phyloP scores from a whole-genome alignment of 2,888 invertebrate species.

The Junonia oenone region DNA sequence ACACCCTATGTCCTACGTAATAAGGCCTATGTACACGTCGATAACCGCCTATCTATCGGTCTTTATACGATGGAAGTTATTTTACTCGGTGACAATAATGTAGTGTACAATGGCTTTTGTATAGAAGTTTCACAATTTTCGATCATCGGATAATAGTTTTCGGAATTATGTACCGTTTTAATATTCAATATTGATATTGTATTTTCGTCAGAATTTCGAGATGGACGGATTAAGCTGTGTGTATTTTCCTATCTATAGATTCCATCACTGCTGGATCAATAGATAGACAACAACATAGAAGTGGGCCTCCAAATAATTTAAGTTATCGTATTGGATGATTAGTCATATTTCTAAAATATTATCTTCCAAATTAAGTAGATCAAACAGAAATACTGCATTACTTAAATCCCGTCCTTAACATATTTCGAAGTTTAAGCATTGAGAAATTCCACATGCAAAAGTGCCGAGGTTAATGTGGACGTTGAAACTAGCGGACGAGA shows the following conservation, averaged over 20 bases:
- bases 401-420: constrained; percentile 14
- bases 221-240: no score
- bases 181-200: neutral
- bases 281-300: no score
- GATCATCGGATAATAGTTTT: neutral
- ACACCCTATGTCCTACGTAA: neutral
- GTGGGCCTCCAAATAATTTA: no score
- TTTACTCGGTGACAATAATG: neutral
- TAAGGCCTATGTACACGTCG: neutral
- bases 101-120: neutral
- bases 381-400: neutral
- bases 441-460: constrained; percentile 18
- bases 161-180: neutral
- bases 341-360: no score
- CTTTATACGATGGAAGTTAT: constrained; percentile 1
- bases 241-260: no score
- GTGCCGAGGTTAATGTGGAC: constrained; percentile 14
- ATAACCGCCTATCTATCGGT: neutral
- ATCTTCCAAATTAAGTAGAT: neutral
- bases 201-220: neutral
- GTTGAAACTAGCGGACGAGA: constrained; percentile 27
- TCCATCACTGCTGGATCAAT: no score
- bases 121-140: neutral
- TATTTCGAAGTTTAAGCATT: constrained; percentile 8
- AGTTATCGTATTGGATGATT: no score